A percentile compares a stretch with the other conserved stretches of the same genome.
These are phyloP conservation scores for Hypercompe scribonia DNA, from an alignment of 2,888 invertebrate species.

Conservation along the genomic window DNA sequence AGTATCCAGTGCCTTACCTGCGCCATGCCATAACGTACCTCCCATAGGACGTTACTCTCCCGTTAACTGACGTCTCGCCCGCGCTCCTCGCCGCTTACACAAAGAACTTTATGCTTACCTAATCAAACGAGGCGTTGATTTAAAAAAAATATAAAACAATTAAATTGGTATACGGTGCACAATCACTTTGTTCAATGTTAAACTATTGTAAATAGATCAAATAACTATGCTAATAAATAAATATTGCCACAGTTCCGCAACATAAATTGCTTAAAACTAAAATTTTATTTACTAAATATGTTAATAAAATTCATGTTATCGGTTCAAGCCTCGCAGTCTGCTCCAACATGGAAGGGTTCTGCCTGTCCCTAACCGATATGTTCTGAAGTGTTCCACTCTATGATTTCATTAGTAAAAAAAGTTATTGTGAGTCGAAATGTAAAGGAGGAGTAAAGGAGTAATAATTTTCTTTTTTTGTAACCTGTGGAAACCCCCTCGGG, in stretches of 20 bases:
- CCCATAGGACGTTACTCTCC: constrained; percentile 61
- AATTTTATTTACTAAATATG: background rate
- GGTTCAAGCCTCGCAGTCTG: background rate
- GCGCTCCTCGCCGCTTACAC: constrained; percentile 32
- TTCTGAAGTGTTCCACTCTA: background rate
- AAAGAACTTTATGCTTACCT: constrained; percentile 37
- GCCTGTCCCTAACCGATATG: background rate
- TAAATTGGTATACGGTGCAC: constrained; percentile 16
- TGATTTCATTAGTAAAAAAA: background rate
- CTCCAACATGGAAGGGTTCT: background rate
- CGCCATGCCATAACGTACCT: constrained; percentile 54
- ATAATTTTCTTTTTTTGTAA: too few relatives aligned
- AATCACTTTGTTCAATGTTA: constrained; percentile 14
- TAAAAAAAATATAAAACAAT: constrained; percentile 28
- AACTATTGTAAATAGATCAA: constrained; percentile 4
- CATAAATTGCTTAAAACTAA: constrained; percentile 17
- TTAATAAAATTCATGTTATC: background rate
- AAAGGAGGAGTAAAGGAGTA: too few relatives aligned
- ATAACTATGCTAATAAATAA: background rate
- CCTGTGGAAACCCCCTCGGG: too few relatives aligned
- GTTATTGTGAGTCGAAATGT: background rate
- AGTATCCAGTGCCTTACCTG: constrained; percentile 61
- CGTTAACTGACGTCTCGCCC: constrained; percentile 45
- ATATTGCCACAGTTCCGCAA: constrained; percentile 16
- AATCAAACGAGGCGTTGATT: constrained; percentile 26